Evolutionary conservation across 1,140 invertebrate genomes (phyloP), one percentile per base, ranked within the genome.

Genomic region (Meteorus sp.): DNA sequence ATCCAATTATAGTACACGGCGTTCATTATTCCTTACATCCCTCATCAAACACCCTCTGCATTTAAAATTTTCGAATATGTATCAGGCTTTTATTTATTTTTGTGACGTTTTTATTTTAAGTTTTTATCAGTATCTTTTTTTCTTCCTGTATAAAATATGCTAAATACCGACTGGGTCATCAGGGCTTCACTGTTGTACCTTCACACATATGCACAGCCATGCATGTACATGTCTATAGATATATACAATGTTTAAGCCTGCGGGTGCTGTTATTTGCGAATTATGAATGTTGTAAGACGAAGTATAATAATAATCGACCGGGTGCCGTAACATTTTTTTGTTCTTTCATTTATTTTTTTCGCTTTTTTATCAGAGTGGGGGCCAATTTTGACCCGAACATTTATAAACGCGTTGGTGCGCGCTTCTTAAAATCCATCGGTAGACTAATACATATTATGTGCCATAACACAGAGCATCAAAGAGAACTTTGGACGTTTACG

Each of bases 181-280:
- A 61, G n/a, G n/a, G n/a, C n/a, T n/a, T n/a, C n/a, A n/a, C n/a
- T n/a, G n/a, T n/a, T n/a, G n/a, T n/a, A n/a, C n/a, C n/a, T n/a
- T n/a, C n/a, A n/a, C n/a, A n/a, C 17, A 17, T 13, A 45, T 45
- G 25, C 43, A 41, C n/a, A n/a, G n/a, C n/a, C n/a, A n/a, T n/a
- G n/a, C 43, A 22, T 20, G 17, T n/a, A 8, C 25, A 41, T 45
- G 25, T 2, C 6, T 45, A 20, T 45, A n/a, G n/a, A n/a, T n/a
- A n/a, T n/a, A n/a, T n/a, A n/a, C 47, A 50, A 25, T 50, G 47
- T 8, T 13, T 20, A 27, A 20, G 11, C 60, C 61, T 27, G 17
- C 41, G 61, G 55, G 64, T 63, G 66, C 67, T 73, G 63, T 75
- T 75, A 75, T 74, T 75, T 73, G 68, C 67, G 63, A 73, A 75